Percentiles rank a stretch among this genome's conserved stretches.
These are phyloP conservation scores for Uria lomvia DNA, from an alignment of 2,113 vertebrate genomes.

Conservation along the genomic window DNA sequence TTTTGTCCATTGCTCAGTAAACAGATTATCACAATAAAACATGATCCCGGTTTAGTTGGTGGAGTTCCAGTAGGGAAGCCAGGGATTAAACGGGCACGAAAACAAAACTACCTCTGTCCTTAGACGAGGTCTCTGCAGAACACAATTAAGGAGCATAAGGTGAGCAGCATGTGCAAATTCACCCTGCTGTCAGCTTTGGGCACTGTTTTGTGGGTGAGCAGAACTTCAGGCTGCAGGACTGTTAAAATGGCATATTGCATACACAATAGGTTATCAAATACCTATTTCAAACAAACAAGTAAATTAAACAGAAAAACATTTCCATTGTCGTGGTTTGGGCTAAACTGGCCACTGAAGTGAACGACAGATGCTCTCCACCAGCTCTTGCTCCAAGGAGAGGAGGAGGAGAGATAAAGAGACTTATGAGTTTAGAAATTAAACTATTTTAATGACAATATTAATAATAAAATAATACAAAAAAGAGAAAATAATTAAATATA, in stretches of 20 bases:
- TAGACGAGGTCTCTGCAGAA: background rate
- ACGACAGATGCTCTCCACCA: no score
- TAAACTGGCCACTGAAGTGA: no score
- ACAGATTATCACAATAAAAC: background rate
- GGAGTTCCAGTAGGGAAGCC: background rate
- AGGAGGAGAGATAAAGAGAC: no score
- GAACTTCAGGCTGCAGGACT: background rate
- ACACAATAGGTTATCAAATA: background rate
- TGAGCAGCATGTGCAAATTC: slow-evolving; percentile 31
- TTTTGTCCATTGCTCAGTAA: background rate
- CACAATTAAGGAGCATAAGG: slow-evolving; percentile 43
- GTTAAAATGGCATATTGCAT: slow-evolving; percentile 13
- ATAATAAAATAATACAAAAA: no score
- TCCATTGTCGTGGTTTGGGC: background rate
- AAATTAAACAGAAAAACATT: background rate
- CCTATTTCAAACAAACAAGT: background rate
- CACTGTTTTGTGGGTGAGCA: background rate
- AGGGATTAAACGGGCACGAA: background rate
- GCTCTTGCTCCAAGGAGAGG: no score
- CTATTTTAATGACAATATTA: no score
- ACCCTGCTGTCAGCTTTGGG: slow-evolving; percentile 1
- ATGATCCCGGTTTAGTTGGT: background rate
- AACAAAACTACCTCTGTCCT: background rate
- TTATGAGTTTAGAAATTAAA: no score
- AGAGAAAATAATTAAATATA: no score